A percentile compares a stretch with the other conserved stretches of the same genome.
Evolutionary conservation across 2,113 vertebrate genomes (phyloP).

Genomic region (Rhineura floridana): DNA sequence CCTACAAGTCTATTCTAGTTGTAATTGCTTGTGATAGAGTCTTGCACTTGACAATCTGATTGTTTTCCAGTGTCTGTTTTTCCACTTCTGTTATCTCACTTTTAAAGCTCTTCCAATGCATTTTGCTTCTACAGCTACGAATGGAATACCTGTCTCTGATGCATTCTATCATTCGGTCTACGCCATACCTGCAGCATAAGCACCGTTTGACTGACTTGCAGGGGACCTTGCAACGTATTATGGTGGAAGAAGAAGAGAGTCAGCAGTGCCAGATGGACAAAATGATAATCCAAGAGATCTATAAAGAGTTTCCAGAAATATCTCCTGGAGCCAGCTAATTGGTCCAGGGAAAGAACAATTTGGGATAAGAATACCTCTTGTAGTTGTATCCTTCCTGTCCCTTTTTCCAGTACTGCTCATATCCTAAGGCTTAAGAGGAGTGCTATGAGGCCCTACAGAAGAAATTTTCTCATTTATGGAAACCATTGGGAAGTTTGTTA

Average conservation of each 20-base stretch:
- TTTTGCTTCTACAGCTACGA: constrained; percentile 81
- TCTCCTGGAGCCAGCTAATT: constrained; percentile 76
- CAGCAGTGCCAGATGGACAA: constrained; percentile 95
- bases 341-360: constrained; percentile 39
- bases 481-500: neutral
- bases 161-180: constrained; percentile 92
- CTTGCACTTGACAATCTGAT: constrained; percentile 7
- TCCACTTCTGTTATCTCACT: constrained; percentile 40
- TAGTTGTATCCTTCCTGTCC: constrained; percentile 65
- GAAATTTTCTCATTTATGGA: constrained; percentile 15
- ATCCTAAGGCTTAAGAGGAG: constrained; percentile 55
- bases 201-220: constrained; percentile 91
- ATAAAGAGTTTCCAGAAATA: constrained; percentile 91
- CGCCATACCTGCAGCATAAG: constrained; percentile 91
- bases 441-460: constrained; percentile 6
- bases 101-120: constrained; percentile 17
- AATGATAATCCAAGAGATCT: constrained; percentile 92
- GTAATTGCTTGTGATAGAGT: neutral
- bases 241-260: constrained; percentile 84
- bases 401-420: constrained; percentile 63
- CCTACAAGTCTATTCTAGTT: neutral
- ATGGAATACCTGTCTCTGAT: constrained; percentile 98
- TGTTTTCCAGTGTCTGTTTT: constrained; percentile 23
- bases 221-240: constrained; percentile 88
- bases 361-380: constrained; percentile 57